Evolutionary conservation across 2,113 vertebrate species (phyloP).

Genomic region (Probosciger aterrimus): DNA sequence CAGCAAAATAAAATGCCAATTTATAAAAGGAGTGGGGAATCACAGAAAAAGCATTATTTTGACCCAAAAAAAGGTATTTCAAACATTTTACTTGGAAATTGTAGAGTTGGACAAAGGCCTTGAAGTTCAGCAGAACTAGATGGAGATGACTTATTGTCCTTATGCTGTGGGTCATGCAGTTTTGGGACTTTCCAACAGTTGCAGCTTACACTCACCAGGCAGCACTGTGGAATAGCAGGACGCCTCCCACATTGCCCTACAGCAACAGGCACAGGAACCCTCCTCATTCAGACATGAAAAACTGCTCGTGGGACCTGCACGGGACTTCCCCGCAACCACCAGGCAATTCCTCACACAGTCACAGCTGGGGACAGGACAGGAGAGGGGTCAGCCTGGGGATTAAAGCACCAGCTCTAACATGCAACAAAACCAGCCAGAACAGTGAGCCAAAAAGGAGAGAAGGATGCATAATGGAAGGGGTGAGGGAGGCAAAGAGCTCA

Average conservation of each 20-base stretch:
- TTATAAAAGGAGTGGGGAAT: background rate
- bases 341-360: background rate
- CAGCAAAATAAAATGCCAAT: background rate
- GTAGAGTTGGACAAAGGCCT: background rate
- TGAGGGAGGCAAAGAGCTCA: background rate
- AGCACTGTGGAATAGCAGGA: background rate
- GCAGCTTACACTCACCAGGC: background rate
- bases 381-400: background rate
- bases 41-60: background rate
- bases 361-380: background rate
- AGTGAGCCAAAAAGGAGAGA: background rate
- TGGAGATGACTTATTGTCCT: background rate
- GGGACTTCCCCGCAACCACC: background rate
- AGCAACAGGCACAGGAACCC: accelerated
- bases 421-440: accelerated
- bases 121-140: background rate
- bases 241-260: background rate
- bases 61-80: background rate
- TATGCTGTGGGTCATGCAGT: background rate
- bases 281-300: background rate
- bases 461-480: accelerated
- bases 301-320: background rate
- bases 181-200: background rate
- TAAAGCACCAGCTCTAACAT: background rate
- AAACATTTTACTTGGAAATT: background rate